These are phyloP conservation scores for Cotesia congregata DNA, from an alignment of 2,888 invertebrate species.

Conservation along the genomic window DNA sequence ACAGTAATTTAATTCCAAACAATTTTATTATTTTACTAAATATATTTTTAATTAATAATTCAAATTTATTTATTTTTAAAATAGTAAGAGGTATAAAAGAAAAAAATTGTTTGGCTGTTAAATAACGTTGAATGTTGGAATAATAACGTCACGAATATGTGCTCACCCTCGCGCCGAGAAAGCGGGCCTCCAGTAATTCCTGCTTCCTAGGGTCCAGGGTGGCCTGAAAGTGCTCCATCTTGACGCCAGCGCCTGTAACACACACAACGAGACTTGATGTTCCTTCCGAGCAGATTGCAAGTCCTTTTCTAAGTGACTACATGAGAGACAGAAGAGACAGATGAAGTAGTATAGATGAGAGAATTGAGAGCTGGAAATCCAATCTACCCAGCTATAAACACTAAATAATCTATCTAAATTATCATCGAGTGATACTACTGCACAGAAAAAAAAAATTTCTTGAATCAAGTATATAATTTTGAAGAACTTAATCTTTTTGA, in stretches of 20 bases:
- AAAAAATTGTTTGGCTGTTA: neutral
- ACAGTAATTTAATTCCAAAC: conserved; percentile 6
- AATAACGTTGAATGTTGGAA: neutral
- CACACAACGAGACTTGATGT: conserved; percentile 34
- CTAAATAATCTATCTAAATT: neutral
- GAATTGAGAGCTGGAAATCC: neutral
- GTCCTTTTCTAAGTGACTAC: conserved; percentile 26
- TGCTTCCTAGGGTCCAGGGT: conserved; percentile 98
- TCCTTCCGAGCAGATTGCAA: neutral
- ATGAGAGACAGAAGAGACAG: conserved; percentile 34
- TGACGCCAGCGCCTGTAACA: conserved; percentile 87
- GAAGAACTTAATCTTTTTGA: too few species aligned
- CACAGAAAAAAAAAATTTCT: too few species aligned
- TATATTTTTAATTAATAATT: too few species aligned
- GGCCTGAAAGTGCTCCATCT: conserved; percentile 97
- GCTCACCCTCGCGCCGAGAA: conserved; percentile 95
- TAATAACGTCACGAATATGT: conserved; percentile 20
- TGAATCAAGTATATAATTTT: too few species aligned
- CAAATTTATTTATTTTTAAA: too few species aligned
- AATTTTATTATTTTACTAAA: neutral
- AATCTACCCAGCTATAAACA: neutral
- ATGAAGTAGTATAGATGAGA: conserved; percentile 15
- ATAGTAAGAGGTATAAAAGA: too few species aligned
- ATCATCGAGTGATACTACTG: conserved; percentile 23
- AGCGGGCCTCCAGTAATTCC: conserved; percentile 98